These are phyloP conservation scores for Hestina assimilis DNA, from an alignment of 1,140 invertebrate genomes.

Conservation along the genomic window DNA sequence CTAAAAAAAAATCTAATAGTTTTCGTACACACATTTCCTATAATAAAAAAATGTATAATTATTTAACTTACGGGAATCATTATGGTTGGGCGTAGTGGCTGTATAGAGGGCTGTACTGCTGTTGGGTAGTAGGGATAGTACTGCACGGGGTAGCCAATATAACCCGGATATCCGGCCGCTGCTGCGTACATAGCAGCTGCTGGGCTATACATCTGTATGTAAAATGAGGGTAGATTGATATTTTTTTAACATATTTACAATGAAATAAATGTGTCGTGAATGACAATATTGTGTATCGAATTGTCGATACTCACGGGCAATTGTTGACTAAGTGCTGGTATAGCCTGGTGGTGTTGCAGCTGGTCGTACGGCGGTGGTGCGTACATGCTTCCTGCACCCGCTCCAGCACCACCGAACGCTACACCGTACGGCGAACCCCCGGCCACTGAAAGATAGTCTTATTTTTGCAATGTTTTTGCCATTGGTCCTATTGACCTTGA, in stretches of 20 bases:
- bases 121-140: constrained; percentile 87
- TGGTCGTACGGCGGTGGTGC: constrained; percentile 83
- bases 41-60: background rate
- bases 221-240: background rate
- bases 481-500: background rate
- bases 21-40: too few relatives aligned
- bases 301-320: constrained; percentile 47
- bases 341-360: constrained; percentile 80
- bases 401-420: constrained; percentile 79
- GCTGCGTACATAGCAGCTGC: constrained; percentile 83
- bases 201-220: constrained; percentile 83
- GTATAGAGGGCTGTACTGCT: constrained; percentile 81
- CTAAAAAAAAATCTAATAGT: too few relatives aligned
- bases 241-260: background rate
- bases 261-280: background rate
- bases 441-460: constrained; percentile 75
- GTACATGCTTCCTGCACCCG: constrained; percentile 79
- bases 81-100: constrained; percentile 86
- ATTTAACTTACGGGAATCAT: constrained; percentile 84
- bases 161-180: constrained; percentile 83
- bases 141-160: constrained; percentile 85
- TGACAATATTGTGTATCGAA: too few relatives aligned
- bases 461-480: background rate
- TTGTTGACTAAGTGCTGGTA: constrained; percentile 78
- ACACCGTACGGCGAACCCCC: constrained; percentile 82